These are phyloP conservation scores for Hybos culiciformis DNA, from an alignment of 2,888 invertebrate species.

Conservation along the genomic window DNA sequence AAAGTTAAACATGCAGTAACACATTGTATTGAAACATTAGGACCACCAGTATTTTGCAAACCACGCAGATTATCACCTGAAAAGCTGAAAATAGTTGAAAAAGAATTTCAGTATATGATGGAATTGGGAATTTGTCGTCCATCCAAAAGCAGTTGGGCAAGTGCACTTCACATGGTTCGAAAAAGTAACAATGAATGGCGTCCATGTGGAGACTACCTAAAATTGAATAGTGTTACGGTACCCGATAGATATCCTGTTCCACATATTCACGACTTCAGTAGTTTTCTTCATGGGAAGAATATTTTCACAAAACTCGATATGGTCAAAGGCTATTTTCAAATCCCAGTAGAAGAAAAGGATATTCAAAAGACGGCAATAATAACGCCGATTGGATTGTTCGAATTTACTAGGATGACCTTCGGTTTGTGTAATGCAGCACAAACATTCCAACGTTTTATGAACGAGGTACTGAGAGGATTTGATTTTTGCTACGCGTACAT, in stretches of 20 bases:
- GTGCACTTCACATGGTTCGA: background rate
- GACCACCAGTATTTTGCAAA: background rate
- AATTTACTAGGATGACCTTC: slow-evolving; percentile 23
- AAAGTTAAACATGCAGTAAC: background rate
- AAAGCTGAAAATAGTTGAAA: background rate
- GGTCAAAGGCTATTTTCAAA: slow-evolving; percentile 5
- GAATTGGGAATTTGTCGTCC: background rate
- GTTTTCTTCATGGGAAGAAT: background rate
- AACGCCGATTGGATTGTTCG: slow-evolving; percentile 26
- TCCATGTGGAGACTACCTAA: background rate
- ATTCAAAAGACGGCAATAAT: slow-evolving; percentile 15
- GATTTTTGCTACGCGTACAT: slow-evolving; percentile 18
- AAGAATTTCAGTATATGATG: background rate
- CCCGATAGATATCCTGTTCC: background rate
- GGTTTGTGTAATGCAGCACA: slow-evolving; percentile 24
- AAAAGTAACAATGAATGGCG: background rate
- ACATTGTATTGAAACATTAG: background rate
- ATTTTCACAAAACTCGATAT: background rate
- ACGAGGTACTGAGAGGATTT: slow-evolving; percentile 17
- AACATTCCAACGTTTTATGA: slow-evolving; percentile 25
- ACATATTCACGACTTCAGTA: slow-evolving; percentile 3
- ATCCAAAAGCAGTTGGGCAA: background rate
- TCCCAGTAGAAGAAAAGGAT: slow-evolving; percentile 5
- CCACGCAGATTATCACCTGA: background rate
- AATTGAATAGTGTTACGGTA: background rate